These are phyloP conservation scores for Dipodomys ordii DNA, from an alignment of 2,113 vertebrate genomes.

Conservation along the genomic window DNA sequence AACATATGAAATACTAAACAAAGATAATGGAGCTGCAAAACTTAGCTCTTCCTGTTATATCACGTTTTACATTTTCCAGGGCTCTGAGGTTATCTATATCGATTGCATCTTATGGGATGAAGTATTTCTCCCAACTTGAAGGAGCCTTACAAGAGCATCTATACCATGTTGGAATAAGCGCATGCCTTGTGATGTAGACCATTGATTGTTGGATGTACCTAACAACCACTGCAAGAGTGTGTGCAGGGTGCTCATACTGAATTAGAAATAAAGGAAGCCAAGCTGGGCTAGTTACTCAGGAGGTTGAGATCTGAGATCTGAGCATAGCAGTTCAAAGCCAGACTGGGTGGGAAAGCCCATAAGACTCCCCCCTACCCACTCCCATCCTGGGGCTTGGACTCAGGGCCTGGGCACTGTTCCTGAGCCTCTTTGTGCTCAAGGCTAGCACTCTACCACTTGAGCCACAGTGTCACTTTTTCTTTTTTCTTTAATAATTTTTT, in stretches of 20 bases:
- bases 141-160: background rate
- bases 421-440: too few species aligned
- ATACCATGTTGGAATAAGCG: background rate
- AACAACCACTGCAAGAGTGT: background rate
- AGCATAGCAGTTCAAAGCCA: too few species aligned
- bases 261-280: too few species aligned
- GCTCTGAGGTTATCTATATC: background rate
- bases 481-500: too few species aligned
- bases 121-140: background rate
- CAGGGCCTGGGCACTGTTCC: too few species aligned
- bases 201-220: background rate
- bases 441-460: too few species aligned
- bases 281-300: too few species aligned
- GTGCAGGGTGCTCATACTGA: background rate
- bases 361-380: too few species aligned
- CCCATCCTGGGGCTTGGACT: too few species aligned
- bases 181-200: background rate
- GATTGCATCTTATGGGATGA: fast-evolving
- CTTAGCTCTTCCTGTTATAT: background rate
- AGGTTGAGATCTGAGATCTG: too few species aligned
- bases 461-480: too few species aligned
- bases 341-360: too few species aligned
- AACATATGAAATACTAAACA: background rate
- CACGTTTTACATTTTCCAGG: background rate
- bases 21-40: background rate